These are phyloP conservation scores for Meiosimyza decipiens DNA, from an alignment of 2,888 invertebrate genomes.

Conservation along the genomic window DNA sequence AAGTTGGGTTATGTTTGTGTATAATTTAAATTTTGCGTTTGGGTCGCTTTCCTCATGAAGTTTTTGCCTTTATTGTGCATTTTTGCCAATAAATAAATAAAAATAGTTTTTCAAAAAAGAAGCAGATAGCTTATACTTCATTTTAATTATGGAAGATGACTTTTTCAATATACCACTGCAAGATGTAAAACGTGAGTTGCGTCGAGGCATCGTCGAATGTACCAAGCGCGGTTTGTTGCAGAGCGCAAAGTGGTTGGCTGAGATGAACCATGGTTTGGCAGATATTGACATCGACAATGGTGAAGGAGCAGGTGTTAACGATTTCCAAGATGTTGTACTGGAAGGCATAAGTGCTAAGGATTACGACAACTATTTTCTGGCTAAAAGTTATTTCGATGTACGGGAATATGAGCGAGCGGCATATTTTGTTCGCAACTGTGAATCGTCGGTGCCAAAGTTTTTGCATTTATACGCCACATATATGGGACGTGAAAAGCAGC, in stretches of 20 bases:
- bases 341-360: conserved; percentile 67
- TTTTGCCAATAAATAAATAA: no score
- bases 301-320: conserved; percentile 54
- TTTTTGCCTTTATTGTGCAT: background rate
- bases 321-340: conserved; percentile 45
- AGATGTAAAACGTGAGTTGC: conserved; percentile 74
- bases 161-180: conserved; percentile 69
- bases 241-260: conserved; percentile 89
- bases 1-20: conserved; percentile 32
- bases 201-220: conserved; percentile 77
- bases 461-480: conserved; percentile 87
- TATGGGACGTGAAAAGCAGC: conserved; percentile 90
- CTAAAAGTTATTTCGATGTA: conserved; percentile 89
- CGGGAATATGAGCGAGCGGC: conserved; percentile 91
- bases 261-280: conserved; percentile 81
- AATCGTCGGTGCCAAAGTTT: conserved; percentile 81
- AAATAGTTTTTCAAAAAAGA: background rate
- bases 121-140: background rate
- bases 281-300: conserved; percentile 69
- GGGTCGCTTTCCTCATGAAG: background rate
- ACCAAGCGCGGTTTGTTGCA: conserved; percentile 82
- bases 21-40: conserved; percentile 20
- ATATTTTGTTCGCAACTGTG: conserved; percentile 79
- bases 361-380: conserved; percentile 79
- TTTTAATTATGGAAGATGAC: conserved; percentile 55